A percentile compares a stretch with the other conserved stretches of the same genome.
Conservation (phyloP, 2,797 vertebrate species). For the Cygnus olor region DNA sequence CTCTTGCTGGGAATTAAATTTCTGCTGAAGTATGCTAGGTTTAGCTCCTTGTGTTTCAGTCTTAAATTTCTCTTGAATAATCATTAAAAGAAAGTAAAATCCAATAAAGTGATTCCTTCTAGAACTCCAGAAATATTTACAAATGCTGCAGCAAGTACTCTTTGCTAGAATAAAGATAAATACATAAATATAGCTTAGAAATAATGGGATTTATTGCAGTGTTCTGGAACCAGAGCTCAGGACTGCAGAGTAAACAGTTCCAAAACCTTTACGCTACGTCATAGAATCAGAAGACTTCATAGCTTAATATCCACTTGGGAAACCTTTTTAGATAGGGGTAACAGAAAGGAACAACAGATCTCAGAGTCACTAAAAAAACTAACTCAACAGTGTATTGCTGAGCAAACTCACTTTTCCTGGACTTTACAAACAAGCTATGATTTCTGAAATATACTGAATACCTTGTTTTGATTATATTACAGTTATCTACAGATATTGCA, state of each 20-base stretch:
- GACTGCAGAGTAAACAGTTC: neutral
- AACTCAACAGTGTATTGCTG: neutral
- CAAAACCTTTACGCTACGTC: neutral
- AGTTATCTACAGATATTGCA: neutral
- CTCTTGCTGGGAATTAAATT: neutral
- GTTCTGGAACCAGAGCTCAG: neutral
- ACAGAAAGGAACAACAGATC: neutral
- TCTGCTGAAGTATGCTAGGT: constrained; percentile 4
- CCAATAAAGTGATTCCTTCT: neutral
- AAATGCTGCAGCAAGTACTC: neutral
- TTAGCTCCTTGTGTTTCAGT: neutral
- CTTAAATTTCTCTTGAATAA: neutral
- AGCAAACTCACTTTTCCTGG: neutral
- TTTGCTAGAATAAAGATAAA: neutral
- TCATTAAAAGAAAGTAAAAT: constrained; percentile 21
- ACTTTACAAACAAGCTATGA: neutral
- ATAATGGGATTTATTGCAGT: neutral
- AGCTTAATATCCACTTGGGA: neutral
- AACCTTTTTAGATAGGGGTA: neutral
- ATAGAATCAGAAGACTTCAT: neutral
- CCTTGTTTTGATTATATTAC: neutral
- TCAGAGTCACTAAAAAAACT: neutral
- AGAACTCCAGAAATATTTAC: neutral
- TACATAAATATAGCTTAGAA: neutral
- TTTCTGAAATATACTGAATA: neutral